Base-by-base conservation (phyloP, 2,113 vertebrate species). In the Saguinus midas region DNA sequence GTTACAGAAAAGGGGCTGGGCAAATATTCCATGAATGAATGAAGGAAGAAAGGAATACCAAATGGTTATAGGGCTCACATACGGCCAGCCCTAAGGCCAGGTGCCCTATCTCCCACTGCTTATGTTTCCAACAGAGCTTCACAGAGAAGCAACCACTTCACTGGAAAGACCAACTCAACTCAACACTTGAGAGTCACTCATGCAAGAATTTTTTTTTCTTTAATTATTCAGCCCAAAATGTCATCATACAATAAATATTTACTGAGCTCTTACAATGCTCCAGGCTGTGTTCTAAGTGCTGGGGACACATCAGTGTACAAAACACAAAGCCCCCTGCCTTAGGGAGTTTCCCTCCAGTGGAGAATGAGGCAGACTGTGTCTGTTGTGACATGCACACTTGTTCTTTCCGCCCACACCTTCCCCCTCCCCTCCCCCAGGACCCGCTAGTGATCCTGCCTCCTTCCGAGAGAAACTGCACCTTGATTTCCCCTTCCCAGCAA, bases 381-480 rank as follows among this genome's bases (percentile, higher is more conserved):
- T 79, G 55, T 18, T 27, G 50, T 35, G 48, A 43, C 66, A 3
- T 3, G 8, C 61, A 52, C 45, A 16, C 23, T 32, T 8, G 18
- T 35, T 16, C 29, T 57, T 90, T 35, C 64, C 25, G 48, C 27
- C 76, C 17, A 11, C 9, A 1, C 57, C 76, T 72, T 72, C 78
- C 66, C 55, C 79, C 68, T 13, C 3, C 0, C 21, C 50, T 8
- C 23, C 43, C 11, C 23, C 13, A 20, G 45, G 5, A 1, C 58
- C 23, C 18, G 0, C n/a, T 35, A 3, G 35, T 1, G 58, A 45
- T 29, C 52, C 20, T 1, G 2, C 25, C 27, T 86, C 45, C 50
- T 91, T 29, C 73, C 64, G 11, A 72, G 43, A 94, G 55, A 58
- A 20, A 10, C 5, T 64, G 12, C 61, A 3, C 75, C 13, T 27